A percentile compares a stretch with the other conserved stretches of the same genome.
phyloP scores from a whole-genome alignment of 2,888 invertebrate species.

The Tipula confusa region DNA sequence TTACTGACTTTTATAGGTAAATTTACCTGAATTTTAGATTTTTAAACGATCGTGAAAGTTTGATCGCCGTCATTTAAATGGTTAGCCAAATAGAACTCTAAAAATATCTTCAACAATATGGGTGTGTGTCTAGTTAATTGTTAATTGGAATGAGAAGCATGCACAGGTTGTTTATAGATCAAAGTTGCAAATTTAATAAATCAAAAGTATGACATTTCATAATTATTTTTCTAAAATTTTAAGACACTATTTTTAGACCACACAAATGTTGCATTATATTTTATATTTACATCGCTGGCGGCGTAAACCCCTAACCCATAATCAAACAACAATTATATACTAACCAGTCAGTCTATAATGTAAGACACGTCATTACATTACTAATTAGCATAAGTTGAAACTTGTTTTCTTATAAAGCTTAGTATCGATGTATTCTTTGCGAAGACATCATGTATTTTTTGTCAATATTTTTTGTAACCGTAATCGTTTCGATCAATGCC shows the following conservation, averaged over 20 bases:
- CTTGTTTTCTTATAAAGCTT: too few relatives aligned
- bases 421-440: neutral
- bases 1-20: neutral
- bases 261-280: neutral
- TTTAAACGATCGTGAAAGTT: too few relatives aligned
- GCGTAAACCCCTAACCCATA: neutral
- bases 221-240: neutral
- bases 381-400: neutral
- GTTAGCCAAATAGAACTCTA: neutral
- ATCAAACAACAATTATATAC: too few relatives aligned
- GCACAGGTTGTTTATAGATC: neutral
- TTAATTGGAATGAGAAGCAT: neutral
- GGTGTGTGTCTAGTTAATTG: neutral
- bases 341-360: too few relatives aligned
- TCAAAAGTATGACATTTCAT: neutral
- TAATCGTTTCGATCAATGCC: neutral
- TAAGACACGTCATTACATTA: too few relatives aligned
- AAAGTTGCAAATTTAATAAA: neutral
- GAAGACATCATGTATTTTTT: neutral
- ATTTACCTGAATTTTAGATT: neutral
- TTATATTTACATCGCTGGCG: neutral
- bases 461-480: neutral
- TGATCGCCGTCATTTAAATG: neutral
- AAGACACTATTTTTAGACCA: neutral
- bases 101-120: neutral